Base-by-base conservation (phyloP, 2,797 vertebrate genomes). In the Smutsia gigantea region DNA sequence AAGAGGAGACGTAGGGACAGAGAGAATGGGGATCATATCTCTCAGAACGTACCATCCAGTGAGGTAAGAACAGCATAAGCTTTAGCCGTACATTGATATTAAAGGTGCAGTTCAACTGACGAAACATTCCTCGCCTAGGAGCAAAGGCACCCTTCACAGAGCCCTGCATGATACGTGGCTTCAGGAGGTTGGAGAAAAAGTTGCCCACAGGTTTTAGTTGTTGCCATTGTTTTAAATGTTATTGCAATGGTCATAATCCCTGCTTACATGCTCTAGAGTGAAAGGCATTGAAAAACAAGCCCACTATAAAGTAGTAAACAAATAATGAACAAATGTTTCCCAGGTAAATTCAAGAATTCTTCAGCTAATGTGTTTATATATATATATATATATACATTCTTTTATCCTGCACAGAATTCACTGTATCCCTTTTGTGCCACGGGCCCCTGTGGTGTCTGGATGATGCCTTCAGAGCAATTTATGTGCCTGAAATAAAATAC, bases 401-500 rank as follows among this genome's bases (percentile, higher is more conserved):
- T 68, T 14, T 7, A 57, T 25, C 37, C 39, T 69, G n/a, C 71
- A 49, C 23, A 57, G 27, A 91, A 78, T 68, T 87, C 59, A 75
- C 71, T 46, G 59, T 34, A 66, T 68, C 42, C 91, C 66, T 92
- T 64, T 68, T 83, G 86, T 77, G 63, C 64, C 29, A 83, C 2
- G 12, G 42, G 83, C 59, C 25, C 37, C 83, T 93, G 59, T n/a
- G 61, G 81, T 57, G 64, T 51, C 83, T 82, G 81, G 63, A 51
- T 51, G 34, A 39, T 57, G 21, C 27, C 31, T 87, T 77, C 89
- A 85, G 59, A 93, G 64, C 18, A 86, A 78, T 37, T 83, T 83
- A 88, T n/a, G 42, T 42, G 49, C 75, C n/a, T 64, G 11, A 87
- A 90, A 91, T 93, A 97, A 95, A 91, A 94, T 78, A 74, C 0